Conservation (phyloP, 2,797 vertebrate species). For the Naso thynnoides region DNA sequence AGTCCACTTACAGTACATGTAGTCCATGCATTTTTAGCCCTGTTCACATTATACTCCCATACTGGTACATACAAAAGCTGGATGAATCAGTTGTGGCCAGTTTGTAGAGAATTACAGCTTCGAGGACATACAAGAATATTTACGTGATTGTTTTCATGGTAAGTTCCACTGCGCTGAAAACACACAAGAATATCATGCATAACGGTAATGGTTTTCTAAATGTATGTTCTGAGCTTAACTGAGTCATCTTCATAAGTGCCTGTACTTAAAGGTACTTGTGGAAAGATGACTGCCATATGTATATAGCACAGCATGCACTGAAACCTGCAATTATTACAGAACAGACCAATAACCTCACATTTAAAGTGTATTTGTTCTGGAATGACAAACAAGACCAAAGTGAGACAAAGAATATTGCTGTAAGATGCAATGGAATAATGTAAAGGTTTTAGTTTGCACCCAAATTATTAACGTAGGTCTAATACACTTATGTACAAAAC, state of each 20-base stretch:
- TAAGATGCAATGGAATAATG: background rate
- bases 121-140: background rate
- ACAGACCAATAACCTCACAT: background rate
- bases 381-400: background rate
- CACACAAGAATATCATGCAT: background rate
- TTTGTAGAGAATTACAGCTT: background rate
- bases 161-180: background rate
- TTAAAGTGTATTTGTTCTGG: background rate
- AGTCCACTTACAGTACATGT: no score
- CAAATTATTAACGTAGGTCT: no score
- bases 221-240: background rate
- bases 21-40: background rate
- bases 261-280: no score
- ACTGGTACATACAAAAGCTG: no score
- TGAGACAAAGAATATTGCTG: background rate
- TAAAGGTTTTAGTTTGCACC: constrained; percentile 11
- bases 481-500: no score
- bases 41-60: background rate
- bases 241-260: background rate
- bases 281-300: background rate
- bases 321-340: background rate
- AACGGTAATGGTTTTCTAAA: constrained; percentile 7
- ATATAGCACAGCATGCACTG: background rate
- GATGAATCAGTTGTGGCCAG: background rate
- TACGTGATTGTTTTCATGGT: background rate